Evolutionary conservation across 2,113 vertebrate genomes (phyloP).

Genomic region (Cryptomyrus ogoouensis): DNA sequence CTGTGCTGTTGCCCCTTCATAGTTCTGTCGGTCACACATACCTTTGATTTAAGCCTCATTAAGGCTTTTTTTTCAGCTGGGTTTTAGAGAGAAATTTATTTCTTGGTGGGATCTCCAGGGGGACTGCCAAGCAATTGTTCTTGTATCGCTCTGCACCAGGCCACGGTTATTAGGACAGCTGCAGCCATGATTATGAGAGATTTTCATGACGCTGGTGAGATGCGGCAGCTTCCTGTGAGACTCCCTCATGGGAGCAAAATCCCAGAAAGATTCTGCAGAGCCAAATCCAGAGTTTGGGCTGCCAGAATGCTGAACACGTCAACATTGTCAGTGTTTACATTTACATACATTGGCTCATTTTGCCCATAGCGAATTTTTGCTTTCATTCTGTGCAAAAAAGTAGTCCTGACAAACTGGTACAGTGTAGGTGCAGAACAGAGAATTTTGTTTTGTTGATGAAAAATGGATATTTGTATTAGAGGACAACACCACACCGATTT

Average conservation of each 20-base stretch:
- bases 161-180: neutral
- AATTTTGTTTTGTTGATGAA: too few species aligned
- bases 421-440: neutral
- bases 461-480: neutral
- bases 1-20: neutral
- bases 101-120: neutral
- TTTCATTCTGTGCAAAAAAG: neutral
- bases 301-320: neutral
- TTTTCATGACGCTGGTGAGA: neutral
- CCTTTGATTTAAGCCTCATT: conserved; percentile 2
- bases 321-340: neutral
- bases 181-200: neutral
- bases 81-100: neutral
- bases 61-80: neutral
- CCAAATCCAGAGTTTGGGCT: neutral
- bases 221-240: neutral
- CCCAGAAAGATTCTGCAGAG: neutral
- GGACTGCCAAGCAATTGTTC: neutral
- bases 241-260: neutral
- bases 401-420: neutral
- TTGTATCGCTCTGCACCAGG: neutral
- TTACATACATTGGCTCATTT: neutral
- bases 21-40: neutral
- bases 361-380: neutral
- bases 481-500: neutral